Conservation (phyloP, 2,888 invertebrate genomes). For the Lithophane semibrunnea region DNA sequence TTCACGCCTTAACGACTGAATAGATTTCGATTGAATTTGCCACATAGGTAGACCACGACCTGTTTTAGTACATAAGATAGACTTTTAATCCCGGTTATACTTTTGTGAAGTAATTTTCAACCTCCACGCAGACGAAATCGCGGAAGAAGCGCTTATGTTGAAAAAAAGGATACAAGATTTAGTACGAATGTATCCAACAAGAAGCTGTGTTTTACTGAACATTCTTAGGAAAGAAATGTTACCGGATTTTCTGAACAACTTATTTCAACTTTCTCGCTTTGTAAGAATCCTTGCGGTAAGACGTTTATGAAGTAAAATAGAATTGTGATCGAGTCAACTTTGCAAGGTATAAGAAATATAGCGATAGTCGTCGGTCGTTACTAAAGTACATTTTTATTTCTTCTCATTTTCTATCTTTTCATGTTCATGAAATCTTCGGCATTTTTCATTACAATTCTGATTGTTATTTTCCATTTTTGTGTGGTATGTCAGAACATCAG, state of each 20-base stretch:
- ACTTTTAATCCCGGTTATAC: too few species aligned
- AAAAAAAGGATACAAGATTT: background rate
- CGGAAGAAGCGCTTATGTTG: too few species aligned
- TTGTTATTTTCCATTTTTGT: background rate
- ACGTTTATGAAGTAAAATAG: constrained; percentile 26
- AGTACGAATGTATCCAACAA: background rate
- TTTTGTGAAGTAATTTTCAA: too few species aligned
- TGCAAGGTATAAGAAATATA: background rate
- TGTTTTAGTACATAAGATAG: too few species aligned
- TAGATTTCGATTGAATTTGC: too few species aligned
- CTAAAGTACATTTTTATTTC: too few species aligned
- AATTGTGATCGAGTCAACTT: constrained; percentile 1
- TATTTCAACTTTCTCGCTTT: constrained; percentile 4
- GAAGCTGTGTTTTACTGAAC: background rate
- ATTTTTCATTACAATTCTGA: too few species aligned
- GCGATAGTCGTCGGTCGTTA: background rate
- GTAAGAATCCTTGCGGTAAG: constrained; percentile 1
- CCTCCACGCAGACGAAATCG: too few species aligned
- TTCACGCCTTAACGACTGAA: too few species aligned
- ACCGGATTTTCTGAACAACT: constrained; percentile 2
- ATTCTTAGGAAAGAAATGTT: background rate
- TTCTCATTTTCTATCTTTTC: too few species aligned
- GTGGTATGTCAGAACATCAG: background rate
- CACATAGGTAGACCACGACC: too few species aligned
- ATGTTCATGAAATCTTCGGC: background rate